Base-by-base conservation (phyloP, 2,888 invertebrate species). In the Luffia ferchaultella region DNA sequence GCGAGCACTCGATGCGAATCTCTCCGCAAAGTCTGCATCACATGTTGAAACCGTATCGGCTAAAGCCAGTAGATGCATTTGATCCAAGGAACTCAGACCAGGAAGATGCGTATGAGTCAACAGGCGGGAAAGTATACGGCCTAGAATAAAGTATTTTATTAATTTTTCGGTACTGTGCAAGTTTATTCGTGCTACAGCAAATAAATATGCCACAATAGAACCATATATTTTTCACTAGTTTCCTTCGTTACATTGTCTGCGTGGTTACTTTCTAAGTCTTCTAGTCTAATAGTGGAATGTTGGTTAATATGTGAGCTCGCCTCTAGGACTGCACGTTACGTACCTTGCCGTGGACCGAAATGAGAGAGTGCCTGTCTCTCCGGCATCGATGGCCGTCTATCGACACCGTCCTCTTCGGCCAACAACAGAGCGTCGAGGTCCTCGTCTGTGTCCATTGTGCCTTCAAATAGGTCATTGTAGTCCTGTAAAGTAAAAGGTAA, bases 21-120 rank as follows among this genome's bases (percentile, higher is more conserved):
- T 85, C 67, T 95, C 95, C 0, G 95, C 93, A 63, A 95, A 90
- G 65, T 95, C 93, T 0, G 92, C 93, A 62, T 95, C 94, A 63
- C 95, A 96, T 0, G 95, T 96, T 0, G 96, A 93, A 0, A 99
- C 97, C 0, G 99, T 99, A 65, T 99, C 99, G 12, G 98, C 98
- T 53, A 99, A 75, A 1, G 99, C 99, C n/a, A 99, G 77, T 54
- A 99, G 86, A 76, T 99, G 99, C 98, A 99, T 99, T 77, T 99
- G 99, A 77, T 99, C 99, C 50, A 98, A 87, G 58, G 97, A 97
- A 2, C 96, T 96, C 42, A 98, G 79, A 0, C 98, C 98, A 0
- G 98, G 98, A 30, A 97, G 77, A 73, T 96, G 96, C 0, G 95
- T 95, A 73, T 98, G 98, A 0, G 98, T 98, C 42, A 99, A 82